Evolutionary conservation across 2,888 invertebrate genomes (phyloP), one percentile per base, ranked within the genome.

Genomic region (Euplexia lucipara): DNA sequence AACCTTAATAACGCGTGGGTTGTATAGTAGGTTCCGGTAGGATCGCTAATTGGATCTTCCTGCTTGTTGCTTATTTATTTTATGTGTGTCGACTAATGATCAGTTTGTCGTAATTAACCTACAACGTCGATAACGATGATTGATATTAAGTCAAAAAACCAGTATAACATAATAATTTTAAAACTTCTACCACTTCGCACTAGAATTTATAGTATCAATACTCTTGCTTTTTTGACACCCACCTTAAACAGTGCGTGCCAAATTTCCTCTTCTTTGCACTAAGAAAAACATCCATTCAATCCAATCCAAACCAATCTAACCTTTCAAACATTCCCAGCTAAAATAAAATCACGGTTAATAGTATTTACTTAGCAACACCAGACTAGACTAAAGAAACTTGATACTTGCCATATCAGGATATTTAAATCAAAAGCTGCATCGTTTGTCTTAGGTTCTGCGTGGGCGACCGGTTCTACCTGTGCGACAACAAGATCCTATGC

Each of bases 401-500:
- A 75, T 74, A 70, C 71, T 74, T 75, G 71, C 59, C 37, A 60
- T 74, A 75, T 75, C 74, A 49, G 76, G 30, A 76, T 35, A 75
- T 70, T 76, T 76, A 76, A 74, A 74, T 71, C 61, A 74, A 74
- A 34, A 58, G 42, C 16, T 71, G 72, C 61, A 62, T 72, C 73
- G 67, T 72, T 81, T 81, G 78, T 79, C 66, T 42, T 96, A 99
- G 99, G 96, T 99, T 99, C 95, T 99, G 99, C 94, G 99, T 99
- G 45, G 99, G 99, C 35, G 99, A 99, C 92, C 97, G 98, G 77
- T 99, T 99, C 95, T 99, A 99, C 95, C 95, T 99, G 83, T 99
- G 98, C 95, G 99, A 99, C 94, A 99, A 99, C 95, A 99, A 99
- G 96, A 99, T 99, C 82, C 96, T 99, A 58, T 99, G 99, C 95